These are phyloP conservation scores for Xyrichtys novacula DNA, from an alignment of 2,797 vertebrate species.

Conservation along the genomic window DNA sequence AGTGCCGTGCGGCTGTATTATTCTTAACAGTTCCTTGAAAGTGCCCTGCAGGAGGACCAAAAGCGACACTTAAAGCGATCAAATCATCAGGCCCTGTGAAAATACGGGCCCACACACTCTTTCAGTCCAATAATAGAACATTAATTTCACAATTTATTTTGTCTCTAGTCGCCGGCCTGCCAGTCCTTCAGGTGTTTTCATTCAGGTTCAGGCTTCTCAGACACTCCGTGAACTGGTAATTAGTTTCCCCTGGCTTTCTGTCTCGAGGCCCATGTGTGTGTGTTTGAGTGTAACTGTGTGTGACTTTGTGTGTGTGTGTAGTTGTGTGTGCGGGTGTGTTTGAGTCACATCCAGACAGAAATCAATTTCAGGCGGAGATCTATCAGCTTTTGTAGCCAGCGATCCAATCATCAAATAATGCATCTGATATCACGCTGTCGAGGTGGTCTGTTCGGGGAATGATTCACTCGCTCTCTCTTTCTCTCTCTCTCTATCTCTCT, in stretches of 20 bases:
- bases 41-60: slow-evolving; percentile 36
- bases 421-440: slow-evolving; percentile 81
- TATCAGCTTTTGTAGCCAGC: slow-evolving; percentile 80
- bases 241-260: slow-evolving; percentile 76
- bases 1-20: slow-evolving; percentile 16
- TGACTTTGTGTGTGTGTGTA: slow-evolving; percentile 15
- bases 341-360: slow-evolving; percentile 77
- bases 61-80: slow-evolving; percentile 55
- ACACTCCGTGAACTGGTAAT: slow-evolving; percentile 79
- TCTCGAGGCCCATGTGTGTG: slow-evolving; percentile 43
- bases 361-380: slow-evolving; percentile 81
- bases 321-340: slow-evolving; percentile 21
- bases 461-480: slow-evolving; percentile 68
- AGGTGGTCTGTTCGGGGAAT: slow-evolving; percentile 80
- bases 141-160: slow-evolving; percentile 81
- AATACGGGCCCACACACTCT: slow-evolving; percentile 48
- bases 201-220: slow-evolving; percentile 73
- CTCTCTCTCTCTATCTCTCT: slow-evolving; percentile 52
- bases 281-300: slow-evolving; percentile 18
- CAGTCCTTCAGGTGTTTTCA: slow-evolving; percentile 80
- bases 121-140: slow-evolving; percentile 73
- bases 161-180: slow-evolving; percentile 66
- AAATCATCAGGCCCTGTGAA: slow-evolving; percentile 61
- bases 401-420: slow-evolving; percentile 83
- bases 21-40: slow-evolving; percentile 47